These are phyloP conservation scores for Aphelinus atriplicis DNA, from an alignment of 1,140 invertebrate species.

Conservation along the genomic window DNA sequence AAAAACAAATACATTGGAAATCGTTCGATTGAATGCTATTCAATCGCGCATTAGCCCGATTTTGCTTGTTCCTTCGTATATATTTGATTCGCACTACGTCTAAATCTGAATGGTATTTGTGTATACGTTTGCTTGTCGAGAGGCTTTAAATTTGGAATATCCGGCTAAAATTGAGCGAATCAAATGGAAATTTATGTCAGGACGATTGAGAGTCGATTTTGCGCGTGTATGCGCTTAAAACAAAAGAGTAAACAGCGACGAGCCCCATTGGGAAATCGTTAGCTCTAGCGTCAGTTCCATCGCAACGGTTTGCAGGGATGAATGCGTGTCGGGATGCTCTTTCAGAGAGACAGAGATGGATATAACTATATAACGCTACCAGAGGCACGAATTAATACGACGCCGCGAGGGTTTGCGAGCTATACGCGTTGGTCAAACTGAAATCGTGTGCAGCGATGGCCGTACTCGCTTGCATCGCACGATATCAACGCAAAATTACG, in stretches of 20 bases:
- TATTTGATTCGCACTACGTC: background rate
- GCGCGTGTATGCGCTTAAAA: background rate
- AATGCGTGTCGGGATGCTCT: background rate
- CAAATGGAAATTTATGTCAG: background rate
- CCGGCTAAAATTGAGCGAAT: slow-evolving; percentile 1
- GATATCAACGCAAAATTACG: too few species aligned
- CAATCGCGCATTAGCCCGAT: too few species aligned
- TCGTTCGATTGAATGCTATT: too few species aligned
- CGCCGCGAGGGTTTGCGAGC: too few species aligned
- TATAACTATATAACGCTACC: too few species aligned
- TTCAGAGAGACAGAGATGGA: background rate
- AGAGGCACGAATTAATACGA: too few species aligned
- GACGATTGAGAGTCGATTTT: background rate
- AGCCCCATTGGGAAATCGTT: slow-evolving; percentile 16
- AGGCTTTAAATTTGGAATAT: background rate
- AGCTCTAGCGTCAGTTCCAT: background rate
- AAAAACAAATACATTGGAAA: too few species aligned
- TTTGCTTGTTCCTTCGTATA: background rate
- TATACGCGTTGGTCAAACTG: too few species aligned
- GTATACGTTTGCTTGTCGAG: background rate
- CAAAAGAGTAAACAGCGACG: slow-evolving; percentile 9
- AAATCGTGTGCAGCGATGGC: too few species aligned
- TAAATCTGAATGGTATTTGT: background rate
- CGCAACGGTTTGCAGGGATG: slow-evolving; percentile 14
- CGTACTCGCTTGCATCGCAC: too few species aligned